Evolutionary conservation across 2,797 vertebrate species (phyloP).

Genomic region (Cygnus olor): DNA sequence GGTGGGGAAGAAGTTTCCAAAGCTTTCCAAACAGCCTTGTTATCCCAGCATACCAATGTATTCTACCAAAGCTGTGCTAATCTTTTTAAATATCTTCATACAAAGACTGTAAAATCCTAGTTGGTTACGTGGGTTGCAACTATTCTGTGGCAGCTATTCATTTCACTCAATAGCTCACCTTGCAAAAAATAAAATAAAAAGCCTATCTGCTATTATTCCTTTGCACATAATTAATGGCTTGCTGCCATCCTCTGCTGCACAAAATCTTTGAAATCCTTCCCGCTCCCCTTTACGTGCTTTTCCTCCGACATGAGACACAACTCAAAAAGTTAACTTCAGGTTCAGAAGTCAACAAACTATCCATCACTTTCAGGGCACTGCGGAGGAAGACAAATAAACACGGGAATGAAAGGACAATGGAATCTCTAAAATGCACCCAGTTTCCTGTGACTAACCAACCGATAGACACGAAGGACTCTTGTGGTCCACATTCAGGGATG

Average conservation of each 20-base stretch:
- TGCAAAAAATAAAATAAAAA: not conserved
- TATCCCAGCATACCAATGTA: constrained; percentile 6
- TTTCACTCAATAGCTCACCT: not conserved
- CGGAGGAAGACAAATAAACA: constrained; percentile 25
- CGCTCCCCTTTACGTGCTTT: not conserved
- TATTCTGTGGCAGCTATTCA: constrained; percentile 2
- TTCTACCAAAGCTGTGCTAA: not conserved
- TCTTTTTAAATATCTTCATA: constrained; percentile 7
- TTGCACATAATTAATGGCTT: not conserved
- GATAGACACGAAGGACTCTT: not conserved
- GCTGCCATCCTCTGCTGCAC: not conserved
- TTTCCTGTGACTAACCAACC: constrained; percentile 4
- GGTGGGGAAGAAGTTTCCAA: constrained; percentile 3
- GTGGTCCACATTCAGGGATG: not conserved
- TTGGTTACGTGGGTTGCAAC: not conserved
- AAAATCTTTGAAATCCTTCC: constrained; percentile 3
- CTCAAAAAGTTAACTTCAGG: constrained; percentile 1
- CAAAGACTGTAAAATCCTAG: constrained; percentile 10
- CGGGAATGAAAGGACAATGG: not conserved
- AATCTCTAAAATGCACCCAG: not conserved
- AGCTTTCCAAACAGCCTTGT: constrained; percentile 9
- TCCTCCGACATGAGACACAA: not conserved
- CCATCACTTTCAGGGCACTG: not conserved
- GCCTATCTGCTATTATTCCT: not conserved
- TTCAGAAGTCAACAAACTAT: constrained; percentile 43